A percentile compares a stretch with the other conserved stretches of the same genome.
These are phyloP conservation scores for Prionailurus bengalensis DNA, from an alignment of 2,113 vertebrate genomes.

Conservation along the genomic window DNA sequence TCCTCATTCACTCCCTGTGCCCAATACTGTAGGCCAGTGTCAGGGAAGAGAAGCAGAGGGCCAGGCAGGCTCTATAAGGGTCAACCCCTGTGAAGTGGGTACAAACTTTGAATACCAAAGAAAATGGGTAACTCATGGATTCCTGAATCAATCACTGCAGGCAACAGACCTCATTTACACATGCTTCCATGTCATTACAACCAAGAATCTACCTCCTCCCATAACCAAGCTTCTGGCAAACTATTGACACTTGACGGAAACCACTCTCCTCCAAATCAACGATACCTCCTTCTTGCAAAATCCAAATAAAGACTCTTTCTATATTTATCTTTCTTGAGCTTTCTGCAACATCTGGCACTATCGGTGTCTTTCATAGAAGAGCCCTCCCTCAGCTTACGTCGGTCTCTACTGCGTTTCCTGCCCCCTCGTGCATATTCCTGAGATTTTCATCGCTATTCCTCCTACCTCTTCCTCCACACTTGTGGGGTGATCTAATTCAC, in stretches of 20 bases:
- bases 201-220: not conserved
- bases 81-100: not conserved
- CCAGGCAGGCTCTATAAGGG: not conserved
- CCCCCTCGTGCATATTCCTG: not conserved
- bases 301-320: not conserved
- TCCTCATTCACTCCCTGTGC: not conserved
- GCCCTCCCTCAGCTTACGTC: not conserved
- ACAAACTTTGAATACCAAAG: not conserved
- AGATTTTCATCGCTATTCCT: not conserved
- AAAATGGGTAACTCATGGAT: not conserved
- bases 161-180: not conserved
- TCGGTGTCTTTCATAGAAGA: not conserved
- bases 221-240: not conserved
- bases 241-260: not conserved
- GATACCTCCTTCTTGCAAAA: not conserved
- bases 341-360: not conserved
- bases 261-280: not conserved
- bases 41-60: not conserved
- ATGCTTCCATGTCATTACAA: not conserved
- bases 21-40: not conserved
- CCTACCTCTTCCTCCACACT: not conserved
- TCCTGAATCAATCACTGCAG: not conserved
- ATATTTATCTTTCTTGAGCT: not conserved
- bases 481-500: not conserved
- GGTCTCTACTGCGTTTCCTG: not conserved